These are phyloP conservation scores for Chionodraco myersi DNA, from an alignment of 2,113 vertebrate species.

Conservation along the genomic window DNA sequence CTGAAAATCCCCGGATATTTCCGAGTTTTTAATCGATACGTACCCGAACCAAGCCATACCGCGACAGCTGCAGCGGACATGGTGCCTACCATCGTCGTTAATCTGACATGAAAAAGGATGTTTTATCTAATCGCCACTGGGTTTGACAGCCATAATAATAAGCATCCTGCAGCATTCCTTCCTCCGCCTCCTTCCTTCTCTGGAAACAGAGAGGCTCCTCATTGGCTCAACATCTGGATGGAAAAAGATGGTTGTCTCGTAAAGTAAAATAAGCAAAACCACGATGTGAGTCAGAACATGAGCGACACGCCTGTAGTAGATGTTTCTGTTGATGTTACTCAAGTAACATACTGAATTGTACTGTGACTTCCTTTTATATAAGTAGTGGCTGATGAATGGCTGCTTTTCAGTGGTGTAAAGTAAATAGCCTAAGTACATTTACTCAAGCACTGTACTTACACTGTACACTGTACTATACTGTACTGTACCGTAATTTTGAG, in stretches of 20 bases:
- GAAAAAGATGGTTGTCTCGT: constrained; percentile 75
- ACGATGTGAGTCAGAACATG: constrained; percentile 20
- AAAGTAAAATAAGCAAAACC: constrained; percentile 8
- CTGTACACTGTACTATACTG: too few species aligned
- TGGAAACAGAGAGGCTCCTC: constrained; percentile 58
- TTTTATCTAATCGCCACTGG: constrained; percentile 49
- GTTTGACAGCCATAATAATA: constrained; percentile 75
- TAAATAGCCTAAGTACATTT: too few species aligned
- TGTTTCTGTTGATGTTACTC: not conserved
- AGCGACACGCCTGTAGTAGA: constrained; percentile 24
- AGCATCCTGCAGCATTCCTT: constrained; percentile 79
- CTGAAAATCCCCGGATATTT: not conserved
- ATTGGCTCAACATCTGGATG: constrained; percentile 85
- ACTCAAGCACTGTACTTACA: too few species aligned
- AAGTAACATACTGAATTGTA: too few species aligned
- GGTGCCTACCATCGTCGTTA: constrained; percentile 44
- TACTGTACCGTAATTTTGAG: too few species aligned
- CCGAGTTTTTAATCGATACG: constrained; percentile 57
- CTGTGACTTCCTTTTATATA: not conserved
- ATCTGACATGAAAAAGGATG: constrained; percentile 53
- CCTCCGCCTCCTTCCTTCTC: constrained; percentile 71
- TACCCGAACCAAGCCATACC: constrained; percentile 80
- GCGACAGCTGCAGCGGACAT: constrained; percentile 74
- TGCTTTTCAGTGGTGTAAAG: not conserved
- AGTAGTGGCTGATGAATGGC: not conserved